Base-by-base conservation (phyloP, 2,797 vertebrate genomes). In the Pagetopsis macropterus region DNA sequence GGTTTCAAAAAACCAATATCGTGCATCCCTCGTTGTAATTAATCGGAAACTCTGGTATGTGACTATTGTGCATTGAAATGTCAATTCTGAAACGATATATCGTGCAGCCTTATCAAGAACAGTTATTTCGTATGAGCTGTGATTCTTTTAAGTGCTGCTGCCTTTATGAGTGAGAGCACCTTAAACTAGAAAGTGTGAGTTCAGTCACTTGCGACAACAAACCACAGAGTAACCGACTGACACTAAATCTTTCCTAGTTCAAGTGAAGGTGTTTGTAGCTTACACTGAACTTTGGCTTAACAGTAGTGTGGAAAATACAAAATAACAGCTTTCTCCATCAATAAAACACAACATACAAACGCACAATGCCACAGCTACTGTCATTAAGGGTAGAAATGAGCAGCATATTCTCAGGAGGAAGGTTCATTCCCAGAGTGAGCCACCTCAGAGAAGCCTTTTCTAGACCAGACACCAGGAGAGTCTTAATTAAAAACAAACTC, bases 401-500 rank as follows among this genome's bases (percentile, higher is more conserved):
- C 27, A 10, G 67, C 21, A 44, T 64, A 45, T 46, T 80, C 77
- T 79, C 78, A 49, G 56, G 73, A 84, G 76, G 73, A 44, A n/a
- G 54, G 31, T 51, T 21, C 65, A 52, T 74, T 87, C 81, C 72
- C 72, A 78, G 40, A 54, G 70, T 50, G 66, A 54, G 56, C 67
- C 58, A 84, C 75, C 77, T 78, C 70, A 61, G 64, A 0, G 11
- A 64, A 75, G 54, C 57, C 52, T 54, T 75, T 69, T 77, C 72
- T 63, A 64, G 56, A 54, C 58, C 65, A 85, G 69, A 77, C 65
- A 71, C 62, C 66, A 10, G 70, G 77, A 78, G 66, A 73, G 55
- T 74, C 76, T 84, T 87, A 86, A 85, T 80, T 83, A 80, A 85
- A 37, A 84, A 76, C 45, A 49, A 78, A 66, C 61, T 33, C 56